Percentiles rank a stretch among this genome's conserved stretches.
Evolutionary conservation across 2,113 vertebrate species (phyloP).

Genomic region (Gavia stellata): DNA sequence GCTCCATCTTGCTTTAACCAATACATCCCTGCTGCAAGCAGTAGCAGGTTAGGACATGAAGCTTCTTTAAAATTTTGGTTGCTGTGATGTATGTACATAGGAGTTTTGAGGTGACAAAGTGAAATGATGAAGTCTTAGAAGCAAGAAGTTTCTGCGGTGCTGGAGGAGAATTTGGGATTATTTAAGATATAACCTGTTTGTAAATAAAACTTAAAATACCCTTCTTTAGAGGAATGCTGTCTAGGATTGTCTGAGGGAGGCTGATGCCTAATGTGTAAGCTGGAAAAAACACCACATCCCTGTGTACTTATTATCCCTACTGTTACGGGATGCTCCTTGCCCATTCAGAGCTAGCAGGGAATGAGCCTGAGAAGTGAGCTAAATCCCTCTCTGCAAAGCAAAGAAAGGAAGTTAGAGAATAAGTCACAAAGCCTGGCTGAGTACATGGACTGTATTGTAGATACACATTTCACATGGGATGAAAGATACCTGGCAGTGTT

Average conservation of each 20-base stretch:
- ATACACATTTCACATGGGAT: not conserved
- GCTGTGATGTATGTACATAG: not conserved
- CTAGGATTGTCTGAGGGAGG: not conserved
- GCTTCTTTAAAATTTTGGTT: not conserved
- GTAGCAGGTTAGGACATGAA: not conserved
- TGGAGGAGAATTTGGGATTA: not conserved
- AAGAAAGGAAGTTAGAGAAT: not conserved
- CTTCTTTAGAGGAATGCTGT: not conserved
- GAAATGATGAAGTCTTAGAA: not conserved
- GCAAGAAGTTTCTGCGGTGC: not conserved
- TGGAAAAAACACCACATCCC: not conserved
- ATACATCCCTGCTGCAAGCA: not conserved
- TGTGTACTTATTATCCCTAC: not conserved
- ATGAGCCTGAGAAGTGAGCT: not conserved
- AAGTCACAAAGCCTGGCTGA: not conserved
- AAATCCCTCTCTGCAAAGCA: not conserved
- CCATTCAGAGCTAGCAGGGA: not conserved
- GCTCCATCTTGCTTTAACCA: not conserved
- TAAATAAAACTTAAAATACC: not conserved
- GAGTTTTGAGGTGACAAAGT: not conserved
- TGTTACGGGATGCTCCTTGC: not conserved
- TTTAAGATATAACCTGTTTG: not conserved
- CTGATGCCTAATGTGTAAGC: not conserved
- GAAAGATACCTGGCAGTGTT: not conserved
- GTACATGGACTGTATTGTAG: not conserved